Conservation (phyloP, 2,797 vertebrate genomes). For the Ceryle rudis region DNA sequence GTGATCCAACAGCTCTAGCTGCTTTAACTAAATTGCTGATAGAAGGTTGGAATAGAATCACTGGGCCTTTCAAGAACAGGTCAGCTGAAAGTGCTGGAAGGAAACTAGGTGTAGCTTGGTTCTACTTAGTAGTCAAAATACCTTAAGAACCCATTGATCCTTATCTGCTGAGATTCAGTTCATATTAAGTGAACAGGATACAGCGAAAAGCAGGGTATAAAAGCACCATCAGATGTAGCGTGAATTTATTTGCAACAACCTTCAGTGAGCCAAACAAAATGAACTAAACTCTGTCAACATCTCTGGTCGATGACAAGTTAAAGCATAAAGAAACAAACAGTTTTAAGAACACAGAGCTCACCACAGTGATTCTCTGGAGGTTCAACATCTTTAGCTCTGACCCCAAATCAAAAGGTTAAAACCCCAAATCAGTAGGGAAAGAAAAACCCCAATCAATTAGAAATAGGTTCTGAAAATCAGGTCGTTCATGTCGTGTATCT, state of each 20-base stretch:
- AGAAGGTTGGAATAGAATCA: not conserved
- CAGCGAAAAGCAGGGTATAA: not conserved
- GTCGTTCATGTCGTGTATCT: not conserved
- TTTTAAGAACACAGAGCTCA: not conserved
- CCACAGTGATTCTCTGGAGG: not conserved
- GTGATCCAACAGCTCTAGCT: not conserved
- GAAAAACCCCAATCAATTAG: not conserved
- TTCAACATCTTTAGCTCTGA: not conserved
- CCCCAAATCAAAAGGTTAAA: not conserved
- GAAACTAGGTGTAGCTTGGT: not conserved
- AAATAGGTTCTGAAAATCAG: not conserved
- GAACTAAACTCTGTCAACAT: not conserved
- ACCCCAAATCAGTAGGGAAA: not conserved
- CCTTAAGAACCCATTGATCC: not conserved
- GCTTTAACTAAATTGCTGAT: not conserved
- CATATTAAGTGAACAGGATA: not conserved
- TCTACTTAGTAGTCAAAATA: not conserved
- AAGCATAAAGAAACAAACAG: not conserved
- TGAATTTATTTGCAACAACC: not conserved
- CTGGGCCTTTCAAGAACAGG: not conserved
- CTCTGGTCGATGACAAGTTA: not conserved
- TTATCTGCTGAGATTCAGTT: not conserved
- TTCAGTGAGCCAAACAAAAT: not conserved
- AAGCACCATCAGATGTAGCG: not conserved
- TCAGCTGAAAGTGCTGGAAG: constrained; percentile 6